Conservation (phyloP, 2,797 vertebrate species). For the Amblyopsis hoosieri region DNA sequence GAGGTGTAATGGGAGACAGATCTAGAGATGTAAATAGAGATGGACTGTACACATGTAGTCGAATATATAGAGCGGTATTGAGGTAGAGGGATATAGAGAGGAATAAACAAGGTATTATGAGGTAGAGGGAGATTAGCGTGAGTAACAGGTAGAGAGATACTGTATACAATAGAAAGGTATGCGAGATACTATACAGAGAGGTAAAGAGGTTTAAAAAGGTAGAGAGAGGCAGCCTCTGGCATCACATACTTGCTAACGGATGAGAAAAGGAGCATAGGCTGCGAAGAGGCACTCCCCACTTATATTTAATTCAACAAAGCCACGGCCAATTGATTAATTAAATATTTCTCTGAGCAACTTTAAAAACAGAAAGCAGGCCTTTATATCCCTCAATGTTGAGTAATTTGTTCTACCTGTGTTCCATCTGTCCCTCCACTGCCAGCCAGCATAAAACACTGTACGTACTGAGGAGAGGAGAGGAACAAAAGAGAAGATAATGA, state of each 20-base stretch:
- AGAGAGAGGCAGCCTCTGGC: neutral
- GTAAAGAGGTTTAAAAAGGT: neutral
- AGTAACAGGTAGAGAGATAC: neutral
- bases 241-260: slow-evolving; percentile 34
- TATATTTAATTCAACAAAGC: slow-evolving; percentile 53
- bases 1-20: slow-evolving; percentile 24
- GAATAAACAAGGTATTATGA: slow-evolving; percentile 14
- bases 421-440: slow-evolving; percentile 12
- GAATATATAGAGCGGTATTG: no score
- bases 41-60: no score
- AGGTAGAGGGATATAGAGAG: slow-evolving; percentile 18
- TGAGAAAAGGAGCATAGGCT: slow-evolving; percentile 29
- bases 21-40: slow-evolving; percentile 11
- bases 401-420: slow-evolving; percentile 3
- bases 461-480: neutral
- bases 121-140: slow-evolving; percentile 22
- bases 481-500: neutral
- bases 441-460: neutral
- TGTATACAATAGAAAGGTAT: slow-evolving; percentile 4
- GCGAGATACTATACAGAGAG: slow-evolving; percentile 7
- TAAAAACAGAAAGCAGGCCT: slow-evolving; percentile 36
- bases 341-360: slow-evolving; percentile 36
- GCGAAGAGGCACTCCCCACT: slow-evolving; percentile 23
- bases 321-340: slow-evolving; percentile 35
- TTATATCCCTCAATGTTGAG: slow-evolving; percentile 17